Evolutionary conservation across 1,140 invertebrate species (phyloP), one percentile per base, ranked within the genome.

Genomic region (Cryptotermes secundus): DNA sequence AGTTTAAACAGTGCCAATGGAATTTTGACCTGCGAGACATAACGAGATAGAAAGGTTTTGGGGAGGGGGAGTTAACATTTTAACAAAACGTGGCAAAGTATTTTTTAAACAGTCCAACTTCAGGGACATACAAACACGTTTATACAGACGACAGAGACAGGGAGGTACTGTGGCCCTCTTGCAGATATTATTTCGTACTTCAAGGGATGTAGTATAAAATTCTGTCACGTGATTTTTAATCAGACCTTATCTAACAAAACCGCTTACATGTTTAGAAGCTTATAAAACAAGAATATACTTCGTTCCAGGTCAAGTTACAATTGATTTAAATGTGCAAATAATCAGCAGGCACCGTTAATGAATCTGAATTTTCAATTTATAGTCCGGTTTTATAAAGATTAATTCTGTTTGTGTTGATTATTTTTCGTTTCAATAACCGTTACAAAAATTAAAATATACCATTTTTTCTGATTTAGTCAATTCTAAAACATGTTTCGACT

Each of bases 11-110:
- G 1, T 72, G 59, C 1, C n/a, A 4, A 72, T 72, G 31, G 26
- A 72, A 31, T 72, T 72, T 26, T 72, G 59, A 72, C 59, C 59
- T 72, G 59, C 26, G 26, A 72, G 59, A 72, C 59, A 72, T 72
- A 72, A 31, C 26, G 59, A 72, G 59, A 31, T 31, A n/a, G 26
- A 72, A 72, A 72, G 7, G 14, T 31, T 31, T 72, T 16, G 59
- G 26, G n/a, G n/a, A 72, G 26, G 2, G 59, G 26, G 14, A 9
- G 10, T n/a, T n/a, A 3, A 31, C 59, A 12, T 72, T 59, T 72
- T 72, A n/a, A n/a, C 59, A 31, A 72, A 72, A 72, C 2, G 4
- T 26, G 59, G 59, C 26, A 22, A 10, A 31, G 6, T n/a, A 7
- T 31, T 12, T 31, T 31, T 72, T n/a, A 72, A 72, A 72, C 4